Conservation (phyloP, 2,888 invertebrate genomes). For the Amiota minor region DNA sequence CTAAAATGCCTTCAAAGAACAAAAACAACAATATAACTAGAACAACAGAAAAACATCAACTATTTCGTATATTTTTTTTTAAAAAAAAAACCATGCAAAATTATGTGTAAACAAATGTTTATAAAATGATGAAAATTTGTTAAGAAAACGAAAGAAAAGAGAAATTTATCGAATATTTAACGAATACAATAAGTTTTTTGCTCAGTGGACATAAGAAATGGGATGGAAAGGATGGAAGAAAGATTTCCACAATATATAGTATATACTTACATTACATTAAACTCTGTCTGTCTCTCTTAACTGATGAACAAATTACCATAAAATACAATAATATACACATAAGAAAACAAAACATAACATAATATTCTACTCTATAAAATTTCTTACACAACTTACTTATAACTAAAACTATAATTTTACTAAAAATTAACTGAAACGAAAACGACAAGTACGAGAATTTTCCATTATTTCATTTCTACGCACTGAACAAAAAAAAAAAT, state of each 20-base stretch:
- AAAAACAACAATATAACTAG: not conserved
- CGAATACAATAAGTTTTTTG: slow-evolving; percentile 28
- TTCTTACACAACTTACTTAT: not conserved
- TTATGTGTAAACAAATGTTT: not conserved
- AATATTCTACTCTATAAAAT: not conserved
- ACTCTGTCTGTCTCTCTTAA: not conserved
- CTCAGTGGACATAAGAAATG: slow-evolving; percentile 23
- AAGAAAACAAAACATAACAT: slow-evolving; percentile 11
- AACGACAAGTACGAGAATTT: too few species aligned
- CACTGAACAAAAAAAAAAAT: not conserved
- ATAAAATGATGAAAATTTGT: not conserved
- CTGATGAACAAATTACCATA: not conserved
- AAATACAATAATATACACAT: not conserved
- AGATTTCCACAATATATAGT: slow-evolving; percentile 7
- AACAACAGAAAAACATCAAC: slow-evolving; percentile 1
- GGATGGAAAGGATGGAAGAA: not conserved
- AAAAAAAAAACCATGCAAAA: slow-evolving; percentile 1
- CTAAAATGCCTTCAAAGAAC: slow-evolving; percentile 17
- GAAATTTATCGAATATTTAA: slow-evolving; percentile 17
- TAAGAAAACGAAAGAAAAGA: not conserved
- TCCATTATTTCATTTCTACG: too few species aligned
- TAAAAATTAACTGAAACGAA: too few species aligned
- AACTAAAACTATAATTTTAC: slow-evolving; percentile 3
- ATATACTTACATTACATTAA: too few species aligned
- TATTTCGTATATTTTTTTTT: not conserved